phyloP scores from a whole-genome alignment of 2,888 invertebrate genomes.

The Cetonia aurata region DNA sequence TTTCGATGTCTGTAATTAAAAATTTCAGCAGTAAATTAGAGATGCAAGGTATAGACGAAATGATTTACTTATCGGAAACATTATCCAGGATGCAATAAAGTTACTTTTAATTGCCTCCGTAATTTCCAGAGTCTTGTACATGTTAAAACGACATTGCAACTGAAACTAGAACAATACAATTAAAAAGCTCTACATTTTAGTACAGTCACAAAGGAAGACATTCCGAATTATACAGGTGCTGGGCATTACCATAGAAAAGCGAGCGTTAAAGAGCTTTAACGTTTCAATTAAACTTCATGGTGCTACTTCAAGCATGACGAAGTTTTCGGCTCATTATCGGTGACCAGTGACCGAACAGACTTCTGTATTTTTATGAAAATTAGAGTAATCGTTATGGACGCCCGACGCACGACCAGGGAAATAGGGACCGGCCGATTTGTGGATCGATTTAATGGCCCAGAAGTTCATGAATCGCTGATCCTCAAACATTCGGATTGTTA shows the following conservation, averaged over 20 bases:
- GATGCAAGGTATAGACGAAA: not conserved
- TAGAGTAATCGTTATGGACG: conserved; percentile 19
- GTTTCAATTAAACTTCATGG: conserved; percentile 34
- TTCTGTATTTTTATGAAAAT: conserved; percentile 36
- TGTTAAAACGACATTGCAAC: conserved; percentile 5
- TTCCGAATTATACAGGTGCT: conserved; percentile 35
- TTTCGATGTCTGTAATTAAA: too few species aligned
- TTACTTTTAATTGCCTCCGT: conserved; percentile 15
- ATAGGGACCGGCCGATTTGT: conserved; percentile 22
- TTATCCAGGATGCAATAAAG: not conserved
- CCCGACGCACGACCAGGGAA: conserved; percentile 14
- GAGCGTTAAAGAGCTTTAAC: conserved; percentile 24
- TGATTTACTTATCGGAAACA: not conserved
- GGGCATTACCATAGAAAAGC: conserved; percentile 33
- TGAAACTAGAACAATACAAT: conserved; percentile 32
- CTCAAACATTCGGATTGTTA: conserved; percentile 45
- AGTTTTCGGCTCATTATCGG: conserved; percentile 38
- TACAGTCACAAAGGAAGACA: conserved; percentile 24
- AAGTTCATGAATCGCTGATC: conserved; percentile 44
- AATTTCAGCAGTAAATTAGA: too few species aligned
- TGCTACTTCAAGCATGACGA: conserved; percentile 20
- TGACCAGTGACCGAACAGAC: conserved; percentile 34
- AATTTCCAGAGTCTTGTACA: conserved; percentile 9
- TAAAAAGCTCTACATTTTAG: conserved; percentile 29
- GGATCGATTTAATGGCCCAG: conserved; percentile 42